Base-by-base conservation (phyloP, 30 jellyfish, hydroid and myxozoan species). In the Aurelia aurita region DNA sequence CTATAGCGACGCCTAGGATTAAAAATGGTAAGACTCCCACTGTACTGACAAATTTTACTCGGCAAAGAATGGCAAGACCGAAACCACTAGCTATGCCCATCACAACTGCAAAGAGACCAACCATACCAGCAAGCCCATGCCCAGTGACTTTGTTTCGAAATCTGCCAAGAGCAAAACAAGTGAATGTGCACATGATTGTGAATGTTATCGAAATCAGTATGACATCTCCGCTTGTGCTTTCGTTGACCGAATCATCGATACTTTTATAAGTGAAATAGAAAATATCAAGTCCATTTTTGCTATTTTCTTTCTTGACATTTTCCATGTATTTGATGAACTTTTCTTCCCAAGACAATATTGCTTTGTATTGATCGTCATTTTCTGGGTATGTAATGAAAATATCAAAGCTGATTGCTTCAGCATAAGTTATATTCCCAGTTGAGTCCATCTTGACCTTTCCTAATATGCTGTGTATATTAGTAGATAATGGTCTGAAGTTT, bases 21-120 rank as follows among this genome's bases (percentile, higher is more conserved):
- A 85, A 19, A 55, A 85, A 72, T 2, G 84, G 95, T 55, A 85
- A 35, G 1, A 85, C 54, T 2, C 95, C 95, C 74, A 74, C 89
- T 20, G 59, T 59, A 45, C 79, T 53, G 11, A 77, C 68, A 51
- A 72, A 72, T 25, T 64, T 65, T 35, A 72, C 62, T n/a, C 89
- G 78, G 55, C 76, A 43, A 3, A 61, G 0, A 16, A 74, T 61
- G 29, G 55, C 82, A 15, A 85, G 85, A 5, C 95, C 95, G 13
- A 85, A 63, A 9, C 74, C 81, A 35, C 89, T 20, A 4, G 45
- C 77, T 44, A 85, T 64, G 16, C 95, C 95, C 78, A 72, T 53
- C 2, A 59, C 51, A 43, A 73, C 80, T 19, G 62, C 80, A 16
- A 73, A 0, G 14, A 85, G 72, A 22, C 95, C 95, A 27, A 35